phyloP scores from a whole-genome alignment of 2,888 invertebrate species.

The Leptura quadrifasciata region DNA sequence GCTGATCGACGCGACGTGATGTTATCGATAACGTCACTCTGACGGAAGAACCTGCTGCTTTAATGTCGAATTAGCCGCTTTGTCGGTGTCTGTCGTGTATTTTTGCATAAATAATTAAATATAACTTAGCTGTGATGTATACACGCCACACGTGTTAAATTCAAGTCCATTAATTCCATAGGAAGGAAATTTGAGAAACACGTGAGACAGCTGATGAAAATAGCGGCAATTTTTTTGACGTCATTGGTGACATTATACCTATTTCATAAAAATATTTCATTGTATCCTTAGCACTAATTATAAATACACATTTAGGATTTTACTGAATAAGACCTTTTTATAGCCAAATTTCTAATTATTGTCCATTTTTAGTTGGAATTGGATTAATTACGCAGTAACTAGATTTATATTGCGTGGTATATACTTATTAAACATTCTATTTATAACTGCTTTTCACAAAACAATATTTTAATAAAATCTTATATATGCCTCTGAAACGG shows the following conservation, averaged over 20 bases:
- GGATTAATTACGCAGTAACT: too few relatives aligned
- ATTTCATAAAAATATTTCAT: background rate
- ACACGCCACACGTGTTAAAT: background rate
- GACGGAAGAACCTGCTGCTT: background rate
- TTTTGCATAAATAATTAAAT: background rate
- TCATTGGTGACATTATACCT: conserved; percentile 9
- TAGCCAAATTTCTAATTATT: too few relatives aligned
- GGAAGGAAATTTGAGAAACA: background rate
- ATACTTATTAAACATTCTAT: too few relatives aligned
- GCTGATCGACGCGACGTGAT: background rate
- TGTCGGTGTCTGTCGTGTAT: background rate
- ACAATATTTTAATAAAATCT: too few relatives aligned
- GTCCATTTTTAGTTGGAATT: too few relatives aligned
- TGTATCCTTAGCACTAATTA: background rate
- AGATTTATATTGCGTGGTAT: too few relatives aligned
- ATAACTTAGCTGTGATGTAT: background rate
- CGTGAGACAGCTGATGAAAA: background rate
- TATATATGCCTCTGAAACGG: too few relatives aligned
- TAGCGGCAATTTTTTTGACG: background rate
- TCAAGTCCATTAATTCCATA: background rate
- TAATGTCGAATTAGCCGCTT: background rate
- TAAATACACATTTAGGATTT: background rate
- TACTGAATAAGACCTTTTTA: too few relatives aligned
- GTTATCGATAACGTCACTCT: background rate
- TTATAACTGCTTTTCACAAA: too few relatives aligned